A percentile compares a stretch with the other conserved stretches of the same genome.
phyloP scores from a whole-genome alignment of 2,888 invertebrate species.

The Leptinotarsa tumamoca region DNA sequence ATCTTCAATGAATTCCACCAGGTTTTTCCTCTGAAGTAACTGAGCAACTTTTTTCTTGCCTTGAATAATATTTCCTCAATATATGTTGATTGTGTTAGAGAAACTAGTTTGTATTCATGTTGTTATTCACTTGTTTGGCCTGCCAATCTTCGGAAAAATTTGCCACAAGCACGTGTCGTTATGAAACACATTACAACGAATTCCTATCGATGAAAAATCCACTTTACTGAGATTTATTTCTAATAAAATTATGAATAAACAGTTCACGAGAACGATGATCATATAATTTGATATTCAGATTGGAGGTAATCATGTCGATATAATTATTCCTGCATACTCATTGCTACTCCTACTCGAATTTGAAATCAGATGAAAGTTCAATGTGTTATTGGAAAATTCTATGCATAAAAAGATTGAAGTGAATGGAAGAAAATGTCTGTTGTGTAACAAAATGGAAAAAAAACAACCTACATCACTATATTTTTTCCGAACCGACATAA shows the following conservation, averaged over 20 bases:
- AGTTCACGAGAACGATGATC: background rate
- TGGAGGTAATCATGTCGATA: background rate
- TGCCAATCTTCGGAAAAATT: constrained; percentile 6
- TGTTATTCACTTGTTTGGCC: background rate
- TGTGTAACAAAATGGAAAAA: too few relatives aligned
- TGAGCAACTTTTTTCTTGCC: background rate
- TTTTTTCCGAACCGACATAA: too few relatives aligned
- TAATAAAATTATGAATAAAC: background rate
- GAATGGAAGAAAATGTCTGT: too few relatives aligned
- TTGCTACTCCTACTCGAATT: background rate
- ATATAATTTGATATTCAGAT: background rate
- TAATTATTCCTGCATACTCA: too few relatives aligned
- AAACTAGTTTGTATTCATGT: background rate
- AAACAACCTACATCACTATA: too few relatives aligned
- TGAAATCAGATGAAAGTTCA: background rate
- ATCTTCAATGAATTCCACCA: too few relatives aligned
- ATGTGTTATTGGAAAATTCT: too few relatives aligned
- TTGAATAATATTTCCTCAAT: background rate
- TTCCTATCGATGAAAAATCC: background rate
- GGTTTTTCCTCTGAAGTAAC: background rate
- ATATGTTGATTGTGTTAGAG: too few relatives aligned
- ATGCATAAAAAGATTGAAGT: too few relatives aligned
- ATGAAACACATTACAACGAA: background rate
- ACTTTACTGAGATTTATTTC: background rate
- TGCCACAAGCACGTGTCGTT: background rate